Evolutionary conservation across 2,888 invertebrate species (phyloP), one percentile per base, ranked within the genome.

Genomic region (Microplitis deprimator): DNA sequence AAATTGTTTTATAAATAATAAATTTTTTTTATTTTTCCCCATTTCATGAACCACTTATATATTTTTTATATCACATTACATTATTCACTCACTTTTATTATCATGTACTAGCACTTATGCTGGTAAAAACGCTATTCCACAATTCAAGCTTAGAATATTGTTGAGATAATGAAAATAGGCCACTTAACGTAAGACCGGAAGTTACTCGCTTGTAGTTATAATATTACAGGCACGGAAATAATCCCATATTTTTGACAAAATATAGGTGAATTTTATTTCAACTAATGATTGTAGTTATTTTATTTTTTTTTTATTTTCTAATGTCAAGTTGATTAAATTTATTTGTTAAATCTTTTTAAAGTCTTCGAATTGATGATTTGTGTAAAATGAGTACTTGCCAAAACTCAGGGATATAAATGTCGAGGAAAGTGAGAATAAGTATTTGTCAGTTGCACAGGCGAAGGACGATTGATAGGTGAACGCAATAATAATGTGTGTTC

Each of bases 141-240:
- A 38, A 20, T 65, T 20, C 38, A 29, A 65, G 65, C 38, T 17
- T 13, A 41, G 20, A 16, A 59, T 67, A 61, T 41, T 84, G 83
- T 84, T 82, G 81, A 79, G 83, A 84, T 83, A 84, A 85, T 80
- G 77, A 82, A 85, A 83, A 83, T 83, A 81, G 83, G 84, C 83
- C 84, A 85, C 83, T 83, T 81, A 77, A 84, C 79, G 79, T 70
- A 13, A n/a, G 39, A 50, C 69, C 67, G 76, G 64, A 79, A 78
- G 39, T 61, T 20, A 38, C 38, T n/a, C 60, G 38, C 8, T 10
- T 39, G 13, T 13, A 29, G 67, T 74, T 74, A 68, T 68, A 13
- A 3, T 40, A 29, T 60, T 29, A 68, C 10, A 50, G 16, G 17
- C 20, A 20, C 17, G 20, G 20, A 10, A 7, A 65, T 8, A 65